These are phyloP conservation scores for Caenorhabditis sulstoni DNA, from an alignment of 2,888 invertebrate species.

Conservation along the genomic window DNA sequence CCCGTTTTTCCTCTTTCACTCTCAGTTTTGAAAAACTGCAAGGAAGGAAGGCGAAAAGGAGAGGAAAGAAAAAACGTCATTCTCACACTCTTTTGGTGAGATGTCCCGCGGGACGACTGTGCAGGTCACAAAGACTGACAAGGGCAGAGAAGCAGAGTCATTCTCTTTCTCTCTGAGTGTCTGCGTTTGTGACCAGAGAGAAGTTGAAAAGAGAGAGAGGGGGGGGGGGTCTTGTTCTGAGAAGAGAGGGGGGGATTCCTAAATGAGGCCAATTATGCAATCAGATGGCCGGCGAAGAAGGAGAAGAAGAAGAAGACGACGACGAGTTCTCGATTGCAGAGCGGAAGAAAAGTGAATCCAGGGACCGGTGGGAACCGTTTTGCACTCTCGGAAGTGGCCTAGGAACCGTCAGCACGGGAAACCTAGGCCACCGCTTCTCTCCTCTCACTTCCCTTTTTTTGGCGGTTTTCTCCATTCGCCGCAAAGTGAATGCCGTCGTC, in stretches of 20 bases:
- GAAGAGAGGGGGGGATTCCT: background rate
- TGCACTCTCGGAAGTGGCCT: too few relatives aligned
- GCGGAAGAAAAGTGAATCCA: background rate
- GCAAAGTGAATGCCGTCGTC: too few relatives aligned
- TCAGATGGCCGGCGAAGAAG: slow-evolving; percentile 18
- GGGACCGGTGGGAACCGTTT: too few relatives aligned
- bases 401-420: too few relatives aligned
- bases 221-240: slow-evolving; percentile 6
- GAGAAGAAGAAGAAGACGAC: background rate
- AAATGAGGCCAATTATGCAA: slow-evolving; percentile 57
- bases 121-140: slow-evolving; percentile 44
- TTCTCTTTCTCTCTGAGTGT: slow-evolving; percentile 4
- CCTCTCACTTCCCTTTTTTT: too few relatives aligned
- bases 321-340: background rate
- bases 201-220: background rate
- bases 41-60: too few relatives aligned
- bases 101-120: background rate
- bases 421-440: too few relatives aligned
- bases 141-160: background rate
- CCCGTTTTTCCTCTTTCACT: too few relatives aligned
- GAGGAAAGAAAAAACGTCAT: slow-evolving; percentile 24
- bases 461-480: too few relatives aligned
- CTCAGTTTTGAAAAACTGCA: too few relatives aligned
- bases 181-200: background rate
- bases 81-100: background rate